Evolutionary conservation across 2,888 invertebrate genomes (phyloP).

Genomic region (Spicauda simplicius): DNA sequence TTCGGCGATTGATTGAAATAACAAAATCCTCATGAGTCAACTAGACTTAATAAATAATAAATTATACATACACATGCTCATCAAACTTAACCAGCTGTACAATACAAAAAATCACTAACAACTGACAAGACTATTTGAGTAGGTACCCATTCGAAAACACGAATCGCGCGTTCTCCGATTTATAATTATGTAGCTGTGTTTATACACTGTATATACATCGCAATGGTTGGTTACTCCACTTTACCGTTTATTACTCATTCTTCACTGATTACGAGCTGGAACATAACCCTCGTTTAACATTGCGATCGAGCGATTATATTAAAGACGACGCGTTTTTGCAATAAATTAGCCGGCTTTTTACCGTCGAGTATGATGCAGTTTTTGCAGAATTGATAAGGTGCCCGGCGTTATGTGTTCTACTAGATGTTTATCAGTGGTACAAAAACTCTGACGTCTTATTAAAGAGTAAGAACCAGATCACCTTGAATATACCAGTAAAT

Average conservation of each 20-base stretch:
- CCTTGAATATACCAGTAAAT: not conserved
- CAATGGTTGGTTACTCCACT: constrained; percentile 15
- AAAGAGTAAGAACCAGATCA: constrained; percentile 6
- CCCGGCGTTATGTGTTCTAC: constrained; percentile 1
- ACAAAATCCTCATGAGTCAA: no score
- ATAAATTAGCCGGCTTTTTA: constrained; percentile 19
- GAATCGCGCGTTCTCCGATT: not conserved
- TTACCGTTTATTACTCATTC: constrained; percentile 26
- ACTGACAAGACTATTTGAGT: not conserved
- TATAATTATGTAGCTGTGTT: not conserved
- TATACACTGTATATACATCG: not conserved
- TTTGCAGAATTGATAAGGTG: constrained; percentile 10
- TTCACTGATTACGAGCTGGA: constrained; percentile 22
- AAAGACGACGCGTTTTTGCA: constrained; percentile 24
- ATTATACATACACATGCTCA: not conserved
- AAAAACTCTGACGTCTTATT: constrained; percentile 20
- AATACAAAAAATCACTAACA: not conserved
- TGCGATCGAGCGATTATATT: constrained; percentile 24
- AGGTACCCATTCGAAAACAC: not conserved
- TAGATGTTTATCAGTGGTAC: constrained; percentile 21
- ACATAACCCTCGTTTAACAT: constrained; percentile 24
- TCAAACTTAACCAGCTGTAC: not conserved
- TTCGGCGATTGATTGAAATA: no score
- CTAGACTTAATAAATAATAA: no score
- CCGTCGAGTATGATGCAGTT: not conserved